phyloP scores from a whole-genome alignment of 2,888 invertebrate species.

The Thumatha senex region DNA sequence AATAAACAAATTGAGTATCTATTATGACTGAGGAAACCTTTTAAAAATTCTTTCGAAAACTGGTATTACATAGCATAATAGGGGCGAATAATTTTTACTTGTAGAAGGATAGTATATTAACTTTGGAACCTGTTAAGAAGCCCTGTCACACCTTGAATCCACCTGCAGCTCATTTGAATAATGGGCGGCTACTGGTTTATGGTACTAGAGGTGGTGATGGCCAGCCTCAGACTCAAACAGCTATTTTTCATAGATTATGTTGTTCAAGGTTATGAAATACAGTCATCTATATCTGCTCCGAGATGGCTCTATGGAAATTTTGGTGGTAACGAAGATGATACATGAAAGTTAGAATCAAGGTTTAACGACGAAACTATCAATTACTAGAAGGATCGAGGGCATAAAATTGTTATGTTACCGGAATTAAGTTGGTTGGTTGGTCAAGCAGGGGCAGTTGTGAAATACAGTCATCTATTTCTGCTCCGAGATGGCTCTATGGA shows the following conservation, averaged over 20 bases:
- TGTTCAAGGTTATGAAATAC: conserved; percentile 59
- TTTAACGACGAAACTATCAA: too few relatives aligned
- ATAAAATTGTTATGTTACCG: too few relatives aligned
- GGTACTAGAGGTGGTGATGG: conserved; percentile 75
- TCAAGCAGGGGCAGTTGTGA: too few relatives aligned
- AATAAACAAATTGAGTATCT: too few relatives aligned
- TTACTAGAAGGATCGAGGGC: too few relatives aligned
- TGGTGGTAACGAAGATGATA: too few relatives aligned
- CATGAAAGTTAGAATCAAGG: too few relatives aligned
- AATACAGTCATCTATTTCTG: conserved; percentile 42
- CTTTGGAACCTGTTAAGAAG: conserved; percentile 67
- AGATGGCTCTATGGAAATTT: neutral
- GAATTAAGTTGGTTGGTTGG: too few relatives aligned
- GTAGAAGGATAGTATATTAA: conserved; percentile 51
- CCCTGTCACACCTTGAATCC: conserved; percentile 71
- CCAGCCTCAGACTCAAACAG: conserved; percentile 72
- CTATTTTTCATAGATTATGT: conserved; percentile 73
- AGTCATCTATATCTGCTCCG: conserved; percentile 20
- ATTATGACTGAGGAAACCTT: conserved; percentile 65
- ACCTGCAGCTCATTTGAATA: conserved; percentile 64
- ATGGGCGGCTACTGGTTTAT: conserved; percentile 67
- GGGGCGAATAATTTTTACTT: conserved; percentile 60
- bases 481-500: neutral
- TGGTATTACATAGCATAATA: conserved; percentile 72
- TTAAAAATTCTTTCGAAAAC: conserved; percentile 60